Evolutionary conservation across 2,797 vertebrate species (phyloP).

Genomic region (Acanthurus lineatus): DNA sequence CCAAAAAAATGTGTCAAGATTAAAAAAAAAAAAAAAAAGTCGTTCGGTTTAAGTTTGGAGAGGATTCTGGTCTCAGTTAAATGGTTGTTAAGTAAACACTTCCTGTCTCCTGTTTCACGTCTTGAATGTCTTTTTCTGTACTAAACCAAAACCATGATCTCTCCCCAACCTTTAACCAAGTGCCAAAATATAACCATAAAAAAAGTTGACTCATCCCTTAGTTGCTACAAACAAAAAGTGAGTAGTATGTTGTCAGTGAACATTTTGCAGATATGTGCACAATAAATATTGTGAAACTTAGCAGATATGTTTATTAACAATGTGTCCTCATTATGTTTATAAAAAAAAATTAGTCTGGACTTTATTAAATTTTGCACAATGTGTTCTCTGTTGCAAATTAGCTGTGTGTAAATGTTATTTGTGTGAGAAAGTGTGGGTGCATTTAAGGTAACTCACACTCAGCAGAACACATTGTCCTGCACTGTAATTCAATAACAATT

Average conservation of each 20-base stretch:
- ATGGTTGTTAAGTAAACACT: neutral
- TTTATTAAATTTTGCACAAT: neutral
- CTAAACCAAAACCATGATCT: neutral
- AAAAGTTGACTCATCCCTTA: neutral
- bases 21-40: no score
- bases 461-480: conserved; percentile 3
- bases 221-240: neutral
- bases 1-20: no score
- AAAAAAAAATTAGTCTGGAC: neutral
- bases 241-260: neutral
- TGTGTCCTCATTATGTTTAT: neutral
- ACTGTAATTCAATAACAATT: conserved; percentile 22
- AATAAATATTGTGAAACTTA: neutral
- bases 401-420: neutral
- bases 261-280: neutral
- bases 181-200: neutral
- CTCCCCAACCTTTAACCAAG: neutral
- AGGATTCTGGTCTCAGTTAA: neutral
- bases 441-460: conserved; percentile 15
- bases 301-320: neutral
- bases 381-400: neutral
- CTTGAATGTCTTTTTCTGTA: neutral
- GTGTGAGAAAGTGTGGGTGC: neutral
- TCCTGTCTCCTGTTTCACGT: neutral
- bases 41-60: neutral